phyloP scores from a whole-genome alignment of 1,140 invertebrate genomes.

The Anastrepha ludens region DNA sequence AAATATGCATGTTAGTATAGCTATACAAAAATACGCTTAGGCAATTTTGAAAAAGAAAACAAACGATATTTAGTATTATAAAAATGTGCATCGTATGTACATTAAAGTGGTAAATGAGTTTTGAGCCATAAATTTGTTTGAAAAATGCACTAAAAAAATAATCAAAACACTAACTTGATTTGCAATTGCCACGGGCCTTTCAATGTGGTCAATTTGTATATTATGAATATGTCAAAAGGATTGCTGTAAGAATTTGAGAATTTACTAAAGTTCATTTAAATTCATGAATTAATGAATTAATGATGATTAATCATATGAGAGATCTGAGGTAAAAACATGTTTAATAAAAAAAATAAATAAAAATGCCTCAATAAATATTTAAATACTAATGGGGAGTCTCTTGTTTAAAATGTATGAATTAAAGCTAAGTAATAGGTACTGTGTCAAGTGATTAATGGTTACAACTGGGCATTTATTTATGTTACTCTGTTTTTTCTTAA shows the following conservation, averaged over 20 bases:
- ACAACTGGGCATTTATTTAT: too few relatives aligned
- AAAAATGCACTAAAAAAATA: conserved; percentile 34
- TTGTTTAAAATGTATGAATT: background rate
- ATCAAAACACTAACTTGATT: conserved; percentile 62
- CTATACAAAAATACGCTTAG: conserved; percentile 26
- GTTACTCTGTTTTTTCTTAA: too few relatives aligned
- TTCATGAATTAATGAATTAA: background rate
- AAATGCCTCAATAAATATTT: background rate
- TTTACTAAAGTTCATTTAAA: conserved; percentile 52
- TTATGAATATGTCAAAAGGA: conserved; percentile 62
- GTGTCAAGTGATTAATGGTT: too few relatives aligned
- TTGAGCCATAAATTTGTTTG: conserved; percentile 35
- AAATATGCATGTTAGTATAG: conserved; percentile 1
- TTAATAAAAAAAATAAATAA: background rate
- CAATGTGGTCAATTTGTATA: conserved; percentile 60
- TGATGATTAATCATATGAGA: background rate
- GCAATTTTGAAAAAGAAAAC: background rate
- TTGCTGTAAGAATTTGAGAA: conserved; percentile 58
- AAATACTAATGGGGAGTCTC: too few relatives aligned
- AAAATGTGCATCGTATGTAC: background rate
- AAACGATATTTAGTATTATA: background rate
- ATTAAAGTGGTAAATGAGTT: conserved; percentile 32
- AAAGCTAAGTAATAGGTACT: background rate
- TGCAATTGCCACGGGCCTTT: conserved; percentile 61
- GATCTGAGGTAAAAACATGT: background rate